Conservation (phyloP, 2,113 vertebrate species). For the Condylura cristata region DNA sequence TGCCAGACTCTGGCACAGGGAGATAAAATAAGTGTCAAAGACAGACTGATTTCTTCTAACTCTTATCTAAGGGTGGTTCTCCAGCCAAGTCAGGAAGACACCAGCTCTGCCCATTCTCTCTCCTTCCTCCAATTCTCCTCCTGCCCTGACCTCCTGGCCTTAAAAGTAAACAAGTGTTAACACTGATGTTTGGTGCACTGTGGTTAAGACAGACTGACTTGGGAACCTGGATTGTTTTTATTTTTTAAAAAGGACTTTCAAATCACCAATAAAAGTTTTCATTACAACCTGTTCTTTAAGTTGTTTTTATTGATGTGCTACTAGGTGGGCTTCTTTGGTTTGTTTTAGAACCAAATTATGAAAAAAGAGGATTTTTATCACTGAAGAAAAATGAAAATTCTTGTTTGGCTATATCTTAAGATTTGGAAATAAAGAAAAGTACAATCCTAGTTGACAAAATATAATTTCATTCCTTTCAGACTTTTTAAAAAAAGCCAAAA, state of each 20-base stretch:
- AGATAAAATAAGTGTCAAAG: not conserved
- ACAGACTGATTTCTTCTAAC: not conserved
- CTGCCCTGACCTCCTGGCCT: not conserved
- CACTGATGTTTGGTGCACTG: not conserved
- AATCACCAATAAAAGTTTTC: slow-evolving; percentile 10
- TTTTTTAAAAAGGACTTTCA: not conserved
- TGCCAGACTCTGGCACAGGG: not conserved
- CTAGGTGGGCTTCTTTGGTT: slow-evolving; percentile 5
- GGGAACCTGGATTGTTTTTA: not conserved
- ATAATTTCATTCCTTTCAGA: not conserved
- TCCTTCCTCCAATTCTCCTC: not conserved
- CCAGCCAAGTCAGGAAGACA: not conserved
- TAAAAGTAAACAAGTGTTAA: not conserved
- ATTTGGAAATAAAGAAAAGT: slow-evolving; percentile 1
- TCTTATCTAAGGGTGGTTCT: not conserved
- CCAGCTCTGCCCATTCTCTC: not conserved
- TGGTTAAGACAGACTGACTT: not conserved
- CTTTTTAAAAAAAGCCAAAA: not conserved
- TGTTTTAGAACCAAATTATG: not conserved
- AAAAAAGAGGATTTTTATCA: slow-evolving; percentile 22
- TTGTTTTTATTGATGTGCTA: not conserved
- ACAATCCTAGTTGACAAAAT: slow-evolving; percentile 14
- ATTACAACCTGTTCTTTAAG: not conserved
- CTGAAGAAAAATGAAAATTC: slow-evolving; percentile 16
- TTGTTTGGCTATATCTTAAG: not conserved